Percentiles rank a stretch among this genome's conserved stretches.
These are phyloP conservation scores for Psophia crepitans DNA, from an alignment of 2,113 vertebrate genomes.

Conservation along the genomic window DNA sequence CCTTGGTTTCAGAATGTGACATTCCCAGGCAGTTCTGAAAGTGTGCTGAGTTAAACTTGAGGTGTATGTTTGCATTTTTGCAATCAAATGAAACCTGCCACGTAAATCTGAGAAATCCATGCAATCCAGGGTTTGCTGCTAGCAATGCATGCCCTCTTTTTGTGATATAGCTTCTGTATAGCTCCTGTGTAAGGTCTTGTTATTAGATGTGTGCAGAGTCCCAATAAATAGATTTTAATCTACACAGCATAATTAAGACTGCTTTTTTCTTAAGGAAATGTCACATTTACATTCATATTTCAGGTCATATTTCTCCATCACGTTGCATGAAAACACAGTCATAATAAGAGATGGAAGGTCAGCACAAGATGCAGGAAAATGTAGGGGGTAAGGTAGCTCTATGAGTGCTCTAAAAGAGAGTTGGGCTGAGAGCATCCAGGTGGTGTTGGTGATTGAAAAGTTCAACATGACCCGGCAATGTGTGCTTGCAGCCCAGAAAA, in stretches of 20 bases:
- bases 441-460: no score
- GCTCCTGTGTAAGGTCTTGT: not conserved
- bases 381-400: not conserved
- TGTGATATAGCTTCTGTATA: not conserved
- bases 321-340: not conserved
- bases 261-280: not conserved
- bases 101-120: not conserved
- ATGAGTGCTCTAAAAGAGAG: not conserved
- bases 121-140: not conserved
- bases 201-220: not conserved
- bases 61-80: not conserved
- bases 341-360: not conserved
- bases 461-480: no score
- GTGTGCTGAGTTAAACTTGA: not conserved
- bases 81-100: not conserved
- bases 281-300: not conserved
- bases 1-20: slow-evolving; percentile 7
- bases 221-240: not conserved
- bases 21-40: not conserved
- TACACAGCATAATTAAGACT: not conserved
- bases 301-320: not conserved
- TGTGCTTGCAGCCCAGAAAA: no score
- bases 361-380: not conserved
- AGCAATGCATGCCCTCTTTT: not conserved
- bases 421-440: no score